Conservation (phyloP, 2,797 vertebrate genomes). For the Poecilia picta region DNA sequence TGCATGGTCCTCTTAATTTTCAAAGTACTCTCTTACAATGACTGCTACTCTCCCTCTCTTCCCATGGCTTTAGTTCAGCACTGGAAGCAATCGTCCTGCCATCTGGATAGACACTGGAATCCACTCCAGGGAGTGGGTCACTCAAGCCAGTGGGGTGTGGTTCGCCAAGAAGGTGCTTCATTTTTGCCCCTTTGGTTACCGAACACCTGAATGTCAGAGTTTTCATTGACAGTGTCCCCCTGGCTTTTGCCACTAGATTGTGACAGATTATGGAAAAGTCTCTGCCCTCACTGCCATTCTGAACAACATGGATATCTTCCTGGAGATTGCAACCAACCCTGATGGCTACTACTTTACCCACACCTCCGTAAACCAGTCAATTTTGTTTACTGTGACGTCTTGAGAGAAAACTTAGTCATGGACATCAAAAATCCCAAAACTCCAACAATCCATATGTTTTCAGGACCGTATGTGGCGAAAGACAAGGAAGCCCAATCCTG, state of each 20-base stretch:
- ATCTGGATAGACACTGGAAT: constrained; percentile 97
- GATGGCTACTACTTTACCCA: constrained; percentile 90
- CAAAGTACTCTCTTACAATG: background rate
- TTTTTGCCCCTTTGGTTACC: background rate
- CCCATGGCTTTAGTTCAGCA: constrained; percentile 88
- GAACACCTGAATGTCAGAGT: background rate
- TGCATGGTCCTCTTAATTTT: no score
- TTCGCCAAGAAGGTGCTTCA: constrained; percentile 91
- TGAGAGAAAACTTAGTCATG: background rate
- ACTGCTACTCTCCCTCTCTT: background rate
- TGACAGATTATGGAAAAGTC: constrained; percentile 81
- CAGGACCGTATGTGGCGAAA: constrained; percentile 98
- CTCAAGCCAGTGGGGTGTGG: constrained; percentile 92
- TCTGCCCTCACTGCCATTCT: constrained; percentile 82
- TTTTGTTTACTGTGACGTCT: background rate
- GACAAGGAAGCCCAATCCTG: constrained; percentile 84
- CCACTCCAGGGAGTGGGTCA: constrained; percentile 97
- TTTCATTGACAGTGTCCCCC: background rate
- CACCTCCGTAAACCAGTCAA: constrained; percentile 72
- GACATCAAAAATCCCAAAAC: background rate
- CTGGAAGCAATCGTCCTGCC: constrained; percentile 85
- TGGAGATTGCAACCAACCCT: constrained; percentile 94
- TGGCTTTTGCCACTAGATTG: constrained; percentile 79
- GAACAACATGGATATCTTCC: constrained; percentile 87
- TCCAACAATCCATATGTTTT: constrained; percentile 5